Evolutionary conservation across 2,113 vertebrate species (phyloP), one percentile per base, ranked within the genome.

Genomic region (Dunckerocampus dactyliophorus): DNA sequence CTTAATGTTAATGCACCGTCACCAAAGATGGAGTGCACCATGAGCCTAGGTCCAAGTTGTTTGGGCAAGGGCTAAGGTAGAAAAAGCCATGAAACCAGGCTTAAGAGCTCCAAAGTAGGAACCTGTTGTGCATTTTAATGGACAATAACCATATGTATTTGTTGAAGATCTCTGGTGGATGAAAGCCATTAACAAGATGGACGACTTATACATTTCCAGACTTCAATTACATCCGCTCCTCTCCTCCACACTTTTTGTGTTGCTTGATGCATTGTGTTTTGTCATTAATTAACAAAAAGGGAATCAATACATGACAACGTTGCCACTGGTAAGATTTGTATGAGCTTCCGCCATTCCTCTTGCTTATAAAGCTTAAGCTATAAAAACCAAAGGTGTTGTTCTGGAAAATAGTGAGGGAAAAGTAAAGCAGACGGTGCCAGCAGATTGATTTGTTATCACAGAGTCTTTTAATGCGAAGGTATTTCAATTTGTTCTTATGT

Each of bases 401-500:
- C 14, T 39, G 37, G 37, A 52, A 51, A 39, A 39, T 39, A 11
- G 37, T 39, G 37, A 28, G 9, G 4, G 20, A 12, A 14, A 52
- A 28, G 14, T 3, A 9, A 31, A 4, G 31, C 31, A 42, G 39
- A 14, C 13, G 13, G 9, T n/a, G 28, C 52, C 52, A n/a, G 52
- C 31, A 54, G 28, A 84, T 70, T 79, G 73, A 77, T 80, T 62
- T 74, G 59, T 63, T 72, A 75, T 79, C 62, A 15, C 46, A 2
- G 54, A 72, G 62, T 74, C 69, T 75, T 79, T 82, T 71, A 28
- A 68, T 79, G 49, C 46, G 31, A 70, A 66, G 67, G 65, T 74
- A 74, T 73, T 76, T 73, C 59, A 50, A 80, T 79, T 80, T 80
- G 66, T 65, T 57, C 56, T 69, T 69, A 62, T 76, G 60, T 79